phyloP scores from a whole-genome alignment of 2,797 vertebrate genomes.

The Squalus acanthias region DNA sequence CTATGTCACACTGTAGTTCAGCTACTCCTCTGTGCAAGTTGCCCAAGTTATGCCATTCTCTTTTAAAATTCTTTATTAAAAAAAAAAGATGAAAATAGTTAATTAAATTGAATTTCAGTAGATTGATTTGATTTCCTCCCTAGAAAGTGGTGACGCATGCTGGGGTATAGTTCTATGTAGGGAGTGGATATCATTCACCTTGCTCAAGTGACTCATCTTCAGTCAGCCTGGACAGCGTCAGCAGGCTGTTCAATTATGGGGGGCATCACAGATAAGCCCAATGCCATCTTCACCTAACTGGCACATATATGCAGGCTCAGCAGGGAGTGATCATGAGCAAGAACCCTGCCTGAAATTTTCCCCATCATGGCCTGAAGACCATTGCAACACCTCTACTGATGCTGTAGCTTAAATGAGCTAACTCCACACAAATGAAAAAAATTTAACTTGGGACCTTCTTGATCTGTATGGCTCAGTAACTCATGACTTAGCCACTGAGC shows the following conservation, averaged over 20 bases:
- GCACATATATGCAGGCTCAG: not conserved
- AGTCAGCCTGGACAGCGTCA: not conserved
- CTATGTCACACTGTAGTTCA: not conserved
- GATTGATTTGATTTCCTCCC: not conserved
- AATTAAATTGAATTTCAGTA: not conserved
- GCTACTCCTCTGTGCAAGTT: not conserved
- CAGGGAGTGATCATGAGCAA: not conserved
- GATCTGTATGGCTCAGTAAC: not conserved
- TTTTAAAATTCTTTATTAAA: not conserved
- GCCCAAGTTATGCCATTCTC: not conserved
- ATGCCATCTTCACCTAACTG: not conserved
- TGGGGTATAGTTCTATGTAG: not conserved
- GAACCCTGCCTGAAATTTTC: not conserved
- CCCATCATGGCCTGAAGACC: not conserved
- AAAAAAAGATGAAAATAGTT: not conserved
- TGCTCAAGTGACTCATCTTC: not conserved
- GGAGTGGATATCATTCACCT: not conserved
- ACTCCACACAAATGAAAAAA: not conserved
- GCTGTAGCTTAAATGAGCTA: not conserved
- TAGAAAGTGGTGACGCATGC: not conserved
- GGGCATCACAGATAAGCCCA: not conserved
- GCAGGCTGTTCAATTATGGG: not conserved
- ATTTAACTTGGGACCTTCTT: not conserved
- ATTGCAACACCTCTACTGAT: not conserved
- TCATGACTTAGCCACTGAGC: not conserved